Base-by-base conservation (phyloP, 35 echinoderm and acorn worm species). In the Acanthaster planci region DNA sequence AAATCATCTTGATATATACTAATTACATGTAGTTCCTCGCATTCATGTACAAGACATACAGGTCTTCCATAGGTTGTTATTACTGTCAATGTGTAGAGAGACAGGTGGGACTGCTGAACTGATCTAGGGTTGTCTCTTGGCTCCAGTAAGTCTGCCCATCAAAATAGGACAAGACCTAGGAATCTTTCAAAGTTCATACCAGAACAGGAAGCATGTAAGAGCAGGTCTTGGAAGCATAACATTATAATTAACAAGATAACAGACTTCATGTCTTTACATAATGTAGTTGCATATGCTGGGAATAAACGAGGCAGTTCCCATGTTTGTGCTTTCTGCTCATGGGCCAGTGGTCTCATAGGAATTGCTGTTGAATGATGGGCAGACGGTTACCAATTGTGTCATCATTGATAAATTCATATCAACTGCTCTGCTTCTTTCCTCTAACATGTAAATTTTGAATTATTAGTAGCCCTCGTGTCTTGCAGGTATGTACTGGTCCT, bases 221-320 rank as follows among this genome's bases (percentile, higher is more conserved):
- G 22, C 29, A 35, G 64, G 23, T 34, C 64, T 72, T 72, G 23
- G 64, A 47, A 72, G 64, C 64, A 29, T 72, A 72, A 26, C 64
- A 72, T 14, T 26, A 29, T 72, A 72, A 72, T 72, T 72, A 72
- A 72, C 64, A 29, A 72, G 64, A 72, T 72, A 72, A 72, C 64
- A 29, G 64, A 72, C 64, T 72, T 26, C 10, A 19, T 19, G 42
- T 47, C 12, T 12, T 72, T 34, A 72, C 26, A 19, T 14, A 26
- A 21, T 26, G 34, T 29, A 26, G 23, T 26, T 19, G 30, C 22
- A 72, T 31, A 72, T 29, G 64, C 64, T 14, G 26, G 34, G 64
- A 72, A 29, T 34, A 72, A 72, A 72, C 34, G 14, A 29, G 64
- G 19, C 30, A 26, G 22, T 72, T 72, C 64, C 64, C 30, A 72